Evolutionary conservation across 2,888 invertebrate genomes (phyloP).

Genomic region (Oasisia sp.): DNA sequence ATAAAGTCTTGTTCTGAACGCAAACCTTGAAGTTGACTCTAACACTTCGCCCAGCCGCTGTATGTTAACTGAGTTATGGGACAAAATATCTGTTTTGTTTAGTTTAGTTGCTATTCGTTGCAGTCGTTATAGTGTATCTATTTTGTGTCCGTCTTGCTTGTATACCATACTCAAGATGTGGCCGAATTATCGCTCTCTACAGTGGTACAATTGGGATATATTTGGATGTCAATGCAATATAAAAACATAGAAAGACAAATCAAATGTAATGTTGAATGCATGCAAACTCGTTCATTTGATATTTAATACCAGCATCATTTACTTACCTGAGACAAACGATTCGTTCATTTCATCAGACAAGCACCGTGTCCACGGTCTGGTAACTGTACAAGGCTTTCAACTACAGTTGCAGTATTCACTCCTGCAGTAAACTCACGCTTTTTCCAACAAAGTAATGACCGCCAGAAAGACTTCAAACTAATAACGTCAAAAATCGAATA

Average conservation of each 20-base stretch:
- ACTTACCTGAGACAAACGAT: neutral
- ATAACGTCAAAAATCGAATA: neutral
- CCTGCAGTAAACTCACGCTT: neutral
- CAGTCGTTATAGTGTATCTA: too few species aligned
- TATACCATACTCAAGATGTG: too few species aligned
- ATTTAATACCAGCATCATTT: neutral
- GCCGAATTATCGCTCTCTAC: neutral
- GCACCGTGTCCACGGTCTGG: neutral
- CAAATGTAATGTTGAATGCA: neutral
- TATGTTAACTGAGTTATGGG: too few species aligned
- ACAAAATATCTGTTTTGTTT: too few species aligned
- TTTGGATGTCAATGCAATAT: neutral
- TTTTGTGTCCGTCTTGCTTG: too few species aligned
- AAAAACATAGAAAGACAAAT: neutral
- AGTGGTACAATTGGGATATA: neutral
- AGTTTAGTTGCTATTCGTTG: too few species aligned
- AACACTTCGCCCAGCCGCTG: too few species aligned
- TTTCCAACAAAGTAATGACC: neutral
- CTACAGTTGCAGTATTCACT: neutral
- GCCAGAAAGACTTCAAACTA: slow-evolving; percentile 3
- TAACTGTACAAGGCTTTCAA: neutral
- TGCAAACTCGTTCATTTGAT: neutral
- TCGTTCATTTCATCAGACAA: neutral
- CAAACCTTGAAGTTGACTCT: too few species aligned
- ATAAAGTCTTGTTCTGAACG: too few species aligned